Evolutionary conservation across 1,140 invertebrate genomes (phyloP), one percentile per base, ranked within the genome.

Genomic region (Caenorhabditis remanei): DNA sequence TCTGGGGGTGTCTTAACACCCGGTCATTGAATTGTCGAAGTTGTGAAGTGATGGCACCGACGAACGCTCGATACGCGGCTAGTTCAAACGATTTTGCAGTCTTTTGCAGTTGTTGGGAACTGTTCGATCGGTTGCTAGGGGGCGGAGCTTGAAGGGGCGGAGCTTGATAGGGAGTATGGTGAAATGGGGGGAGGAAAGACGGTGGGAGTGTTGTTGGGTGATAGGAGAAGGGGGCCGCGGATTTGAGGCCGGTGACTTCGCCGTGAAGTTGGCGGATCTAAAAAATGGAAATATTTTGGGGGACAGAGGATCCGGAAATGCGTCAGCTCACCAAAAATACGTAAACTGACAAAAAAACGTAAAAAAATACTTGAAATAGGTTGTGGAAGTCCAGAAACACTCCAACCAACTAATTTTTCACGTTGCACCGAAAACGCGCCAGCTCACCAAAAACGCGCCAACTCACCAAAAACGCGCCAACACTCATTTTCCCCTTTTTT

Each of bases 11-110:
- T 14, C 55, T 21, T 1, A 83, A 13, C 9, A 87, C 86, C 8
- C 86, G n/a, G 14, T 87, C 86, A 83, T 87, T 87, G 86, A 87
- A 87, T 48, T 63, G 56, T 21, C 53, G 8, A 11, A 87, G 55
- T 55, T 83, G 46, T 2, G 55, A 48, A 11, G 50, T 55, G 6
- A 87, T 83, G 3, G 56, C 48, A 8, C 65, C 65, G 21, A 87
- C 46, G 41, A 87, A 87, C 14, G 75, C 55, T 58, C 86, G 71
- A 32, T 87, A 87, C 21, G 79, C 86, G 11, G 40, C 43, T 1
- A 87, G 19, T 65, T 84, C 75, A 11, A 84, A 84, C 6, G 83
- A 79, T 79, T 79, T 79, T 24, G 16, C 19, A 4, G 46, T 14
- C 53, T 79, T 79, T 24, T n/a, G 14, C 41, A 19, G 19, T 46